Evolutionary conservation across 2,113 vertebrate genomes (phyloP).

Genomic region (Tringa solitaria): DNA sequence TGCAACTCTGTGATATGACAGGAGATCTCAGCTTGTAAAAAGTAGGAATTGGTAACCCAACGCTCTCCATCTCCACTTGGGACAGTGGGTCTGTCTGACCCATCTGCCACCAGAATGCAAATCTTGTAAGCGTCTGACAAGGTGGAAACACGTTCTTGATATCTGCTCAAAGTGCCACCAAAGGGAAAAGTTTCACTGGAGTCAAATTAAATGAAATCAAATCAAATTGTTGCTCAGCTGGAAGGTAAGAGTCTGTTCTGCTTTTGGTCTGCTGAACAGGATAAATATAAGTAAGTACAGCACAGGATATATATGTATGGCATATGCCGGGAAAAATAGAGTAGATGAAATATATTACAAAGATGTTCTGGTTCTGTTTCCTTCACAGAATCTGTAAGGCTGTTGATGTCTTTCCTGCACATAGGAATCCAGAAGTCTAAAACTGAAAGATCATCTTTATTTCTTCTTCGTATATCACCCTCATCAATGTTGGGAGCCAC

Average conservation of each 20-base stretch:
- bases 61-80: rapidly evolving
- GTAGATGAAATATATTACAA: background rate
- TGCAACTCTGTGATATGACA: background rate
- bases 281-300: background rate
- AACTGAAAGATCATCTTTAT: background rate
- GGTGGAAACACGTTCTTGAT: background rate
- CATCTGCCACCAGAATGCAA: background rate
- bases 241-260: background rate
- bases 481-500: background rate
- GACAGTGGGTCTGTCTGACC: background rate
- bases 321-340: background rate
- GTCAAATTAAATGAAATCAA: background rate
- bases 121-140: background rate
- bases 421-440: background rate
- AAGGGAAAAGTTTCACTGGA: background rate
- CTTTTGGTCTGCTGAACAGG: background rate
- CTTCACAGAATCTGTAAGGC: background rate
- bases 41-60: background rate
- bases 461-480: background rate
- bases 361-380: background rate
- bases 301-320: background rate
- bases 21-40: background rate
- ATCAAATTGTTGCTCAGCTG: background rate
- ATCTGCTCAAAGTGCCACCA: background rate
- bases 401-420: background rate